phyloP scores from a whole-genome alignment of 2,888 invertebrate genomes.

The Drosophila testacea region DNA sequence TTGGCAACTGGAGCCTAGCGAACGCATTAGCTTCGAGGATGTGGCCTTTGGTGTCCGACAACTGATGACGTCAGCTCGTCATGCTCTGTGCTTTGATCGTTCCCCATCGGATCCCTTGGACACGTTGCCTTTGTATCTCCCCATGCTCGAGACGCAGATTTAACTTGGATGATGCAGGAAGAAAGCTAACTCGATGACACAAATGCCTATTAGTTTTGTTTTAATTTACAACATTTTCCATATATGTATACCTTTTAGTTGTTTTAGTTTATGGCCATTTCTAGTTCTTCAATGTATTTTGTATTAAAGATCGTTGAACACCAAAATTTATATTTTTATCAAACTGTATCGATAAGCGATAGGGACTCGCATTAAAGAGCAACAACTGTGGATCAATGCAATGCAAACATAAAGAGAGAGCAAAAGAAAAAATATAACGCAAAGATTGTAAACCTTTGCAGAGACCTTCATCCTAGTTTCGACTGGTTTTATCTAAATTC shows the following conservation, averaged over 20 bases:
- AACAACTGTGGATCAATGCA: slow-evolving; percentile 1
- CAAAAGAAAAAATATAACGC: no score
- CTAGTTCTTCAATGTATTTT: slow-evolving; percentile 5
- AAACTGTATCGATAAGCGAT: no score
- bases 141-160: slow-evolving; percentile 83
- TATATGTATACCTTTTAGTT: background rate
- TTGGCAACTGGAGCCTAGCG: slow-evolving; percentile 93
- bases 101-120: slow-evolving; percentile 64
- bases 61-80: slow-evolving; percentile 83
- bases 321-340: no score
- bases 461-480: no score
- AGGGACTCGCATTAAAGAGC: background rate
- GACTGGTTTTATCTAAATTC: no score
- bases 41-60: slow-evolving; percentile 86
- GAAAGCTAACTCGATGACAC: background rate
- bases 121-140: slow-evolving; percentile 84
- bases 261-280: slow-evolving; percentile 2
- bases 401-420: background rate
- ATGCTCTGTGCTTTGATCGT: slow-evolving; percentile 83
- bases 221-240: background rate
- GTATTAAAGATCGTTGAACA: slow-evolving; percentile 1
- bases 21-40: slow-evolving; percentile 90
- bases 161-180: slow-evolving; percentile 29
- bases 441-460: no score
- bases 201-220: slow-evolving; percentile 13